Base-by-base conservation (phyloP, 1,140 invertebrate species). In the Neotoxoptera formosana region DNA sequence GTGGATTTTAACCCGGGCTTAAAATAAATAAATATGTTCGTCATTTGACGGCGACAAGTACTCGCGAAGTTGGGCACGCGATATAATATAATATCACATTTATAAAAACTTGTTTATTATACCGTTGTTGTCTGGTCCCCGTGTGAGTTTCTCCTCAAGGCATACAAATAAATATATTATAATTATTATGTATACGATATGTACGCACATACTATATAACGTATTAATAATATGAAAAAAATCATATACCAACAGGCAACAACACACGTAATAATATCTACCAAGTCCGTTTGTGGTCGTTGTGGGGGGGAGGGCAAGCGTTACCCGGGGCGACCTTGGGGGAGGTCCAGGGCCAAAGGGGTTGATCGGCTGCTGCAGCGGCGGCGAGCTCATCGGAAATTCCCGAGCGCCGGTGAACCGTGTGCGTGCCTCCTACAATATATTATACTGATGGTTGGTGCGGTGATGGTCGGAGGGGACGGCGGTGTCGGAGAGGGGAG, bases 321-420 rank as follows among this genome's bases (percentile, higher is more conserved):
- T 45, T n/a, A n/a, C 86, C 21, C 20, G 48, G 17, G 48, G 45
- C 51, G 48, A 41, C 88, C 88, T 53, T 56, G 88, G 51, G 48
- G 48, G n/a, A 36, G 51, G 48, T n/a, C 81, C 81, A 41, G 45
- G 48, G 25, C 48, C 88, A 34, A 89, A 89, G 87, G 87, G 87
- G 48, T 89, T 89, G 47, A 21, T 51, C 86, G n/a, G 88, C 88
- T 23, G 88, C 23, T 25, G 34, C 36, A 14, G 36, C 21, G 51
- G 6, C 47, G 88, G 14, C 9, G 51, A 88, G 34, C 20, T 41
- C 34, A 56, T 90, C 53, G 89, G 36, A 90, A 60, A 90, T 90
- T 90, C 89, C 76, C 81, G n/a, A 34, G 20, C 91, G 91, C 48
- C 76, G 76, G 76, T 93, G 91, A 93, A 93, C 91, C 91, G 91